phyloP scores from a whole-genome alignment of 2,888 invertebrate genomes.

The Agonum fuliginosum region DNA sequence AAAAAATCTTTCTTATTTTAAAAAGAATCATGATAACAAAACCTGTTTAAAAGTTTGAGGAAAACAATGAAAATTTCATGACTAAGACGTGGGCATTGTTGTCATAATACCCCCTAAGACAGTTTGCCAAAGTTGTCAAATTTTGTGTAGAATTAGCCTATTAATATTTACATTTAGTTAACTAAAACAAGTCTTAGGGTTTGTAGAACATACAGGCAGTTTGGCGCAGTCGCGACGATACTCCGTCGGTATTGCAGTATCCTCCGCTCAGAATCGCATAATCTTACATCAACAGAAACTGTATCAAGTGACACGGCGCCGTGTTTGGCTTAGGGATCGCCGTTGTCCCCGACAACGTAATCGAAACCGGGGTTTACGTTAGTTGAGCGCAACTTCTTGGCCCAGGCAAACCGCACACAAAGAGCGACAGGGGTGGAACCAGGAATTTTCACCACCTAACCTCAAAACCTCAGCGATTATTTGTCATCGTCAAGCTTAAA shows the following conservation, averaged over 20 bases:
- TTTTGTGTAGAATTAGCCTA: conserved; percentile 25
- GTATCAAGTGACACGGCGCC: conserved; percentile 56
- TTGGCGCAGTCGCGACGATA: too few relatives aligned
- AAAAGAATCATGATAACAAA: too few relatives aligned
- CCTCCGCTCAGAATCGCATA: conserved; percentile 44
- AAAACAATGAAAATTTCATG: neutral
- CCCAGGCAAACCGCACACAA: conserved; percentile 38
- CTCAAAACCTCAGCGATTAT: neutral
- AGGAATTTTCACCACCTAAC: conserved; percentile 20
- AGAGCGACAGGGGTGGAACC: conserved; percentile 29
- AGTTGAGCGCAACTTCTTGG: conserved; percentile 29
- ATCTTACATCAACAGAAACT: conserved; percentile 59
- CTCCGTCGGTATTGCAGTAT: neutral
- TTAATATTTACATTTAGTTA: conserved; percentile 40
- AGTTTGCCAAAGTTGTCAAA: conserved; percentile 31
- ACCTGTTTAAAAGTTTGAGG: too few relatives aligned
- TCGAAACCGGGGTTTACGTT: conserved; percentile 47
- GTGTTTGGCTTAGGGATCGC: conserved; percentile 58
- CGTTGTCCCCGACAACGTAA: conserved; percentile 55
- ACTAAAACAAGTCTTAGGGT: conserved; percentile 24
- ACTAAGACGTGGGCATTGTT: neutral
- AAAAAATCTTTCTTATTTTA: too few relatives aligned
- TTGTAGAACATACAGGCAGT: neutral
- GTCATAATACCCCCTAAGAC: conserved; percentile 1
- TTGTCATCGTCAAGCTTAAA: conserved; percentile 21